Percentiles rank a stretch among this genome's conserved stretches.
These are phyloP conservation scores for Cardiocondyla obscurior DNA, from an alignment of 1,140 invertebrate species.

Conservation along the genomic window DNA sequence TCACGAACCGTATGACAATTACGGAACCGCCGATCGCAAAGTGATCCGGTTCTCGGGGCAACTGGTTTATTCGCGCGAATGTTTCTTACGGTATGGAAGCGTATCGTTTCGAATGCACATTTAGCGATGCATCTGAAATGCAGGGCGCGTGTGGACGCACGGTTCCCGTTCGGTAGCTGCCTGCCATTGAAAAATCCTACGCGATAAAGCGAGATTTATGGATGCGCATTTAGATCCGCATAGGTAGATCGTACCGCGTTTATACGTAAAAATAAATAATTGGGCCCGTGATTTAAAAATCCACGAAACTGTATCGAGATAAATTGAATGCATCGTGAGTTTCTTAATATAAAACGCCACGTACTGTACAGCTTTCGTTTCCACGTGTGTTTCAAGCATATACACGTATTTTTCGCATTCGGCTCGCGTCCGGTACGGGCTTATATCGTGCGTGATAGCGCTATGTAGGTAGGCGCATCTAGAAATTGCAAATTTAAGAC, in stretches of 20 bases:
- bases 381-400: background rate
- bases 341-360: background rate
- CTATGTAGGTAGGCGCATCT: background rate
- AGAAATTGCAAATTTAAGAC: slow-evolving; percentile 3
- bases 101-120: background rate
- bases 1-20: slow-evolving; percentile 11
- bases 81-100: background rate
- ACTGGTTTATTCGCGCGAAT: slow-evolving; percentile 7
- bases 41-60: slow-evolving; percentile 9
- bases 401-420: background rate
- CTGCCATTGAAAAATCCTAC: slow-evolving; percentile 15
- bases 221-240: background rate
- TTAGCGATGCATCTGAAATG: background rate
- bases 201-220: slow-evolving; percentile 21
- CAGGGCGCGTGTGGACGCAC: background rate
- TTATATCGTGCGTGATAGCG: background rate
- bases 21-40: background rate
- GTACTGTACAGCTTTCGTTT: background rate
- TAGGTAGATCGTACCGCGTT: background rate
- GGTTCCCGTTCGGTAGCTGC: background rate
- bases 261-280: slow-evolving; percentile 20
- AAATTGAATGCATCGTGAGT: background rate
- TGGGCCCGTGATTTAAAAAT: background rate
- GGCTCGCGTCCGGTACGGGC: background rate
- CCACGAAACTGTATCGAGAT: background rate